phyloP scores from a whole-genome alignment of 2,888 invertebrate species.

The Xanthia icteritia region DNA sequence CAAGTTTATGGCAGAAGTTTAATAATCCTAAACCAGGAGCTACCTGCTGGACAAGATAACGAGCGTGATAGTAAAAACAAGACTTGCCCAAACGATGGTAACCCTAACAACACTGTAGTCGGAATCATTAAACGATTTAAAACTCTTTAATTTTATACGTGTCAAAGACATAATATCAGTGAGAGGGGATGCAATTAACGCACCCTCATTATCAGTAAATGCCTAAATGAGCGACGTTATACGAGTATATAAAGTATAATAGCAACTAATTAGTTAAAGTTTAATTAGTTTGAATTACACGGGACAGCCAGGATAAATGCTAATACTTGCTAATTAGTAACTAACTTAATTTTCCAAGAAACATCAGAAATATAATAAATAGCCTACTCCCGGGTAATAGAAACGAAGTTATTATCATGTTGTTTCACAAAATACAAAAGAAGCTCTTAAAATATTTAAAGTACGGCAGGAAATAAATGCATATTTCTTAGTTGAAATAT shows the following conservation, averaged over 20 bases:
- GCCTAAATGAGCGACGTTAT: slow-evolving; percentile 47
- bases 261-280: slow-evolving; percentile 46
- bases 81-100: slow-evolving; percentile 47
- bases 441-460: slow-evolving; percentile 5
- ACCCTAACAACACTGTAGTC: slow-evolving; percentile 18
- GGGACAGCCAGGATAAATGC: slow-evolving; percentile 20
- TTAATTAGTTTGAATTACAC: slow-evolving; percentile 44
- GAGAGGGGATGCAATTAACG: slow-evolving; percentile 42
- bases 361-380: slow-evolving; percentile 7
- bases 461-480: slow-evolving; percentile 5
- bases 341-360: slow-evolving; percentile 42
- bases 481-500: slow-evolving; percentile 26
- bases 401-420: neutral
- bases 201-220: slow-evolving; percentile 53
- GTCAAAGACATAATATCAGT: slow-evolving; percentile 23
- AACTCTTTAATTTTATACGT: slow-evolving; percentile 46
- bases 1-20: slow-evolving; percentile 64
- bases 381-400: neutral
- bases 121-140: slow-evolving; percentile 15
- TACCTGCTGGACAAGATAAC: slow-evolving; percentile 37
- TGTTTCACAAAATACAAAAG: slow-evolving; percentile 3
- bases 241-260: slow-evolving; percentile 50
- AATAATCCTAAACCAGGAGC: slow-evolving; percentile 57
- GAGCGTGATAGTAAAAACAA: slow-evolving; percentile 41
- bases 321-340: slow-evolving; percentile 27